Conservation (phyloP, 1,140 invertebrate genomes). For the Papilio helenus region DNA sequence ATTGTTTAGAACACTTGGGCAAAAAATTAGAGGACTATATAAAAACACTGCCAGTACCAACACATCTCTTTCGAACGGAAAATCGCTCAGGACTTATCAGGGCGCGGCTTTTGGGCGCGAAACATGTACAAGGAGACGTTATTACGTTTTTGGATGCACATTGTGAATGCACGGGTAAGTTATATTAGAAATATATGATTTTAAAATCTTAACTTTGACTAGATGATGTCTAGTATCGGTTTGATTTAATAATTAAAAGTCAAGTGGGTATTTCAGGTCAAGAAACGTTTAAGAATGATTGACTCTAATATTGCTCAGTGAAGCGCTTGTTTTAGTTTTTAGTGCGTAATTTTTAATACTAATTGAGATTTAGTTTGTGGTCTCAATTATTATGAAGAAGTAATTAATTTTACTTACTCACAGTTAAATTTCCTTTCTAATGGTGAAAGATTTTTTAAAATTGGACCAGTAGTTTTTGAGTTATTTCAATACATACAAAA, state of each 20-base stretch:
- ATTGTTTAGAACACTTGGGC: constrained; percentile 91
- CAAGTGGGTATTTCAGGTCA: background rate
- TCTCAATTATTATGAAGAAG: background rate
- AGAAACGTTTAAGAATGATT: constrained; percentile 15
- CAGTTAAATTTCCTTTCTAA: too few relatives aligned
- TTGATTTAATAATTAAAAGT: background rate
- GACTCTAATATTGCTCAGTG: background rate
- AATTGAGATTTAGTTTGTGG: background rate
- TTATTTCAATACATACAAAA: too few relatives aligned
- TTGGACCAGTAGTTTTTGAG: too few relatives aligned
- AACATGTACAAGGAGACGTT: constrained; percentile 95
- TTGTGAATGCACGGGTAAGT: constrained; percentile 91
- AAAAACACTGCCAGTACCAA: constrained; percentile 91
- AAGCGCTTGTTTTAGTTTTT: background rate
- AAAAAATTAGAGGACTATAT: constrained; percentile 95
- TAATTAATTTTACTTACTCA: too few relatives aligned
- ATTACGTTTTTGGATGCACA: constrained; percentile 98
- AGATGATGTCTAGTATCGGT: too few relatives aligned
- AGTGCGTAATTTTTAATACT: background rate
- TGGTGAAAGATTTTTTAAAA: too few relatives aligned
- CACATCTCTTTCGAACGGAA: constrained; percentile 92
- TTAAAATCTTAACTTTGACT: background rate
- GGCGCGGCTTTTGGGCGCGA: constrained; percentile 95
- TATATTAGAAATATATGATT: background rate
- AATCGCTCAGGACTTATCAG: constrained; percentile 96